Evolutionary conservation across 2,113 vertebrate genomes (phyloP).

Genomic region (Tiliqua scincoides): DNA sequence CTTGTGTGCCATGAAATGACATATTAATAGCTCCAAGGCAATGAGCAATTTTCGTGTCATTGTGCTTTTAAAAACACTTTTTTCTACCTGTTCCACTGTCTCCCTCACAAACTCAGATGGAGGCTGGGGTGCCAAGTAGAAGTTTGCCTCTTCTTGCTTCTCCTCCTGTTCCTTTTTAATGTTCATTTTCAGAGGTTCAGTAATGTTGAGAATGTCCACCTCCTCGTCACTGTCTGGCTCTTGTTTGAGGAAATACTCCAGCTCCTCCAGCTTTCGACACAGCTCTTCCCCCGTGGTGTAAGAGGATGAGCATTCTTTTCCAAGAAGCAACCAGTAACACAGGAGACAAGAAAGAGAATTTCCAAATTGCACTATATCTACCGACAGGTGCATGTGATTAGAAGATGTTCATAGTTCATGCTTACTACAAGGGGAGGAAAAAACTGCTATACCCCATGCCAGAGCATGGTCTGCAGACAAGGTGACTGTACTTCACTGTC

Average conservation of each 20-base stretch:
- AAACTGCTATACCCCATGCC: slow-evolving; percentile 14
- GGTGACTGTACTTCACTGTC: background rate
- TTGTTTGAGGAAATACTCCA: slow-evolving; percentile 90
- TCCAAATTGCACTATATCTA: slow-evolving; percentile 51
- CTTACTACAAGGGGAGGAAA: slow-evolving; percentile 20
- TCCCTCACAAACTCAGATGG: slow-evolving; percentile 89
- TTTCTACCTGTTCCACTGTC: slow-evolving; percentile 87
- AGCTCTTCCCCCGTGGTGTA: slow-evolving; percentile 86
- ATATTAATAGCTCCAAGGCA: background rate
- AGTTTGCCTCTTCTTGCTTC: slow-evolving; percentile 85
- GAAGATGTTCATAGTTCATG: slow-evolving; percentile 32
- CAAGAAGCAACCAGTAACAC: slow-evolving; percentile 37
- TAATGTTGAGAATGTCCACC: slow-evolving; percentile 87
- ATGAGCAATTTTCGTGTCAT: background rate
- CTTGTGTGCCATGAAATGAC: background rate
- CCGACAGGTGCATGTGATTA: slow-evolving; percentile 34
- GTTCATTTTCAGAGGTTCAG: slow-evolving; percentile 80
- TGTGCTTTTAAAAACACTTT: background rate
- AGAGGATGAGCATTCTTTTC: slow-evolving; percentile 88
- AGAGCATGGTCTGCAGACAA: slow-evolving; percentile 15
- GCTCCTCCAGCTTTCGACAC: slow-evolving; percentile 87
- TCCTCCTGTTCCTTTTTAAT: slow-evolving; percentile 94
- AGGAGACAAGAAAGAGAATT: slow-evolving; percentile 39
- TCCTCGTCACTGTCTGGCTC: slow-evolving; percentile 89
- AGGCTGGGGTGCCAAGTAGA: slow-evolving; percentile 84